phyloP scores from a whole-genome alignment of 2,113 vertebrate genomes.

The Paramormyrops kingsleyae region DNA sequence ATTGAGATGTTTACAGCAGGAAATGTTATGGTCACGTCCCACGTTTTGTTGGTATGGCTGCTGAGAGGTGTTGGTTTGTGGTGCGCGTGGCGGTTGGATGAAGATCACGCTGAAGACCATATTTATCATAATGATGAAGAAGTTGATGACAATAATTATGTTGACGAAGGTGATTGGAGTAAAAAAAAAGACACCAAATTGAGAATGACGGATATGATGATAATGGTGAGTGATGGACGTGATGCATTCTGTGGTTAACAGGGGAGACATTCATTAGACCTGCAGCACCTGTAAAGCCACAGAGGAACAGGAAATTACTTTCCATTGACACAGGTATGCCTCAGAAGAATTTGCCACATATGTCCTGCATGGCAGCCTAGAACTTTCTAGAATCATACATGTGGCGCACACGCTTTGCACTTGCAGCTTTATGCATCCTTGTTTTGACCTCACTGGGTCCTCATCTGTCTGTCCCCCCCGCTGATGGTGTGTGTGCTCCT shows the following conservation, averaged over 20 bases:
- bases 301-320: constrained; percentile 57
- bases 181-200: background rate
- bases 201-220: background rate
- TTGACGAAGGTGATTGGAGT: background rate
- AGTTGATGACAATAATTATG: constrained; percentile 6
- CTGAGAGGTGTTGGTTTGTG: background rate
- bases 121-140: background rate
- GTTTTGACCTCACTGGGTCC: background rate
- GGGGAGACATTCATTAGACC: constrained; percentile 45
- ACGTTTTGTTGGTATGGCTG: background rate
- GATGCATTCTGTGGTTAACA: constrained; percentile 28
- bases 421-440: background rate
- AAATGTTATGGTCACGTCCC: background rate
- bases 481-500: constrained; percentile 14
- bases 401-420: background rate
- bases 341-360: background rate
- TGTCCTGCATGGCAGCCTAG: background rate
- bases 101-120: background rate
- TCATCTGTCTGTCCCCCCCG: constrained; percentile 16
- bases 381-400: background rate
- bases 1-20: background rate
- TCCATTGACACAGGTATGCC: constrained; percentile 63
- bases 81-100: background rate
- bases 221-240: constrained; percentile 18
- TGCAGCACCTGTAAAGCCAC: constrained; percentile 43